Evolutionary conservation across 2,888 invertebrate species (phyloP), one percentile per base, ranked within the genome.

Genomic region (Lasioglossum figueresi): DNA sequence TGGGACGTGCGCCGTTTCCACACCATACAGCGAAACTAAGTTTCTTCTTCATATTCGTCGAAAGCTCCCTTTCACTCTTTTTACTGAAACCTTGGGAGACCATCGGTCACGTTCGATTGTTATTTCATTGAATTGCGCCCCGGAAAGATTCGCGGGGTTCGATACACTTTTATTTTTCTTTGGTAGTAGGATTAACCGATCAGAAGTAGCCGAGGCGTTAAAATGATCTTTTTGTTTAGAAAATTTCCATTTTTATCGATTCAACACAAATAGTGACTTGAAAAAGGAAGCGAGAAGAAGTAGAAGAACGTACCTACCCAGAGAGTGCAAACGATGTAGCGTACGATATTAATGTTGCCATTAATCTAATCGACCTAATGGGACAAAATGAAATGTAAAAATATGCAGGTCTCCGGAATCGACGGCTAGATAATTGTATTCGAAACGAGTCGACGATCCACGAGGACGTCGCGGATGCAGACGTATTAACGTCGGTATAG

Each of bases 371-470:
- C 2, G 16, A 31, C 16, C 27, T 14, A 31, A 59, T 27, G 14
- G 16, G 14, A 14, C 14, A 27, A 27, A 40, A 37, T 68, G 68
- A 37, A 45, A 78, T 16, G n/a, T 31, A 68, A 1, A 77, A 56
- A 56, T 70, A 56, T 56, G 77, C n/a, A 34, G 12, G 31, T 8
- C 68, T 19, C 19, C 4, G 12, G 14, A 52, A n/a, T 14, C 1
- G 10, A 10, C 27, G 52, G 66, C 75, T 52, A 82, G 71, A 63
- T 66, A 82, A 82, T 43, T 82, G 19, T 14, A 19, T 14, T 3
- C 10, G 5, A 6, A 68, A 66, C 31, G 27, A 56, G n/a, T 31
- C 45, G 34, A 6, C 6, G 16, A 8, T 19, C 59, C 12, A 72
- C 31, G 40, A 5, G 63, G 10, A 5, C 31, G 59, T 48, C 12